Evolutionary conservation across 2,113 vertebrate genomes (phyloP), one percentile per base, ranked within the genome.

Genomic region (Sakesphorus luctuosus): DNA sequence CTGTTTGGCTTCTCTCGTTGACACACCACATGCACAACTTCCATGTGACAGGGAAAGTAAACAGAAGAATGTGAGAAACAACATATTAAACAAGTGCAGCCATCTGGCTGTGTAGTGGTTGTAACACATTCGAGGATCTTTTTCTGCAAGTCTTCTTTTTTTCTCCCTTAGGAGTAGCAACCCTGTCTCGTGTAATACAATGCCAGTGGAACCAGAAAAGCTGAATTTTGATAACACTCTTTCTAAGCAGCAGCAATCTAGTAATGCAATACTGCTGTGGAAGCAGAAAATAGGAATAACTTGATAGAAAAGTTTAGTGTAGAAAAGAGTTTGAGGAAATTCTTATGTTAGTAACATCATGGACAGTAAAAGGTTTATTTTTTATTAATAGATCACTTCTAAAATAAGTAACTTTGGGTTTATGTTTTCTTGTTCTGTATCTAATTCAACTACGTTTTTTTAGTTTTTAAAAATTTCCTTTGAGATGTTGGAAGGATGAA

Each of bases 41-140:
- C 87, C 88, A 87, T 56, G 46, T 95, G 96, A 95, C 81, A 84
- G 92, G 94, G 92, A 91, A 82, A 95, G 95, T 94, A 96, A 96
- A 95, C 69, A 96, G 88, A 95, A 82, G 94, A 91, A 97, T 95
- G 78, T 93, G 94, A 94, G 96, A 97, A 97, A 94, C 95, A 97
- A 93, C 95, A 88, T 97, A 94, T 97, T 95, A 96, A 97, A 97
- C 94, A 77, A 89, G 86, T 93, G 94, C 84, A 97, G 91, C 96
- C 97, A 97, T 96, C 90, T 72, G 87, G 69, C 82, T 90, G 44
- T 85, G 75, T 92, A 81, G 79, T 96, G 90, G 90, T 95, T 94
- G 79, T 95, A 96, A 96, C 93, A 96, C 74, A 43, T 86, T 84
- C 61, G 66, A 46, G 71, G 80, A 28, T 84, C 72, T 84, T 87